A percentile compares a stretch with the other conserved stretches of the same genome.
These are phyloP conservation scores for Henicopernis longicauda DNA, from an alignment of 2,113 vertebrate species.

Conservation along the genomic window DNA sequence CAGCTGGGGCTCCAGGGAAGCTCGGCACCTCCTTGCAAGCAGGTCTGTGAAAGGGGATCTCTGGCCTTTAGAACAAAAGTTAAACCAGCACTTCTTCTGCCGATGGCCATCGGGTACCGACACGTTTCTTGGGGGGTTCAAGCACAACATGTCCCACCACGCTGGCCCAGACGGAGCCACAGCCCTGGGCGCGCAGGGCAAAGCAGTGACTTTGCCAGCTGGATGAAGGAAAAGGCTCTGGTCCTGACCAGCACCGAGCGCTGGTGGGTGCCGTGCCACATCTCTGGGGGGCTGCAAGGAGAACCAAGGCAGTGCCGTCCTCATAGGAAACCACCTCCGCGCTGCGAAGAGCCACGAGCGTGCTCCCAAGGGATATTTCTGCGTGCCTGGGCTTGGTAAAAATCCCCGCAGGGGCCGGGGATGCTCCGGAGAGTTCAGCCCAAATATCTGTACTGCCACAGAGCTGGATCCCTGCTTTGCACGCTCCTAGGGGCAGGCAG, in stretches of 20 bases:
- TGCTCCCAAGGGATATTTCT: not conserved
- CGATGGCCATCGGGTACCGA: rapidly evolving
- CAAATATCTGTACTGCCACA: not conserved
- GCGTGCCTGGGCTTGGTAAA: not conserved
- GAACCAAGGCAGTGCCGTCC: not conserved
- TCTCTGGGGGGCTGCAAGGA: not conserved
- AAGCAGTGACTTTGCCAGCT: not conserved
- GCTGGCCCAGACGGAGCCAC: not conserved
- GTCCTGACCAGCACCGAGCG: rapidly evolving
- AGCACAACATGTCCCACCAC: not conserved
- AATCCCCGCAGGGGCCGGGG: not conserved
- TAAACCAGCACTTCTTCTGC: not conserved
- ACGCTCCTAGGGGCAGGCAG: not conserved
- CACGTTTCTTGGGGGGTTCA: not conserved
- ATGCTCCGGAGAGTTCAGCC: not conserved
- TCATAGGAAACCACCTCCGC: rapidly evolving
- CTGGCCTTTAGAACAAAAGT: not conserved
- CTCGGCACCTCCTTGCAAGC: not conserved
- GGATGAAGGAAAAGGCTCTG: not conserved
- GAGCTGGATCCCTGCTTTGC: not conserved
- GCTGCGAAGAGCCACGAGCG: rapidly evolving
- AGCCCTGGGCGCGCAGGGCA: rapidly evolving
- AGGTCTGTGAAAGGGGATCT: not conserved
- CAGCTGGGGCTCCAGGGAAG: not conserved
- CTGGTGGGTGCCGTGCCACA: rapidly evolving